phyloP scores from a whole-genome alignment of 2,797 vertebrate genomes.

The Takifugu ocellatus region DNA sequence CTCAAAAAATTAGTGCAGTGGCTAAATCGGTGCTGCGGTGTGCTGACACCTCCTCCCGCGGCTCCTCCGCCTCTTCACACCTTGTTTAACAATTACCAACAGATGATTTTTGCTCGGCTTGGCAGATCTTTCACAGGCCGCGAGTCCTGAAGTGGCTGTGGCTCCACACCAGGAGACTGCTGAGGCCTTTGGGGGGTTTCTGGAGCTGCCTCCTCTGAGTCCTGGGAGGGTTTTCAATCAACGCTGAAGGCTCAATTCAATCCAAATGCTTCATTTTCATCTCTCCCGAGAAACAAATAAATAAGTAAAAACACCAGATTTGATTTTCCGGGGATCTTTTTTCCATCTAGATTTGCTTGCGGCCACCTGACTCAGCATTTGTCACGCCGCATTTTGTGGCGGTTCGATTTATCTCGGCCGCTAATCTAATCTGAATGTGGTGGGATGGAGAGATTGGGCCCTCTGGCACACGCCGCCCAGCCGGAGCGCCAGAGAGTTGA shows the following conservation, averaged over 20 bases:
- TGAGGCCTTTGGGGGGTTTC: no score
- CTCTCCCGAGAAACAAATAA: constrained; percentile 18
- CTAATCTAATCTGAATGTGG: constrained; percentile 63
- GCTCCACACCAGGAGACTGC: no score
- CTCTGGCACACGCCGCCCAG: constrained; percentile 29
- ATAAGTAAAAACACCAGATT: constrained; percentile 39
- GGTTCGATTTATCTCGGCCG: constrained; percentile 41
- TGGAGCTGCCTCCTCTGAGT: no score
- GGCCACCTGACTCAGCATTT: constrained; percentile 54
- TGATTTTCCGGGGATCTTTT: constrained; percentile 37
- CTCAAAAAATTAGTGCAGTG: background rate
- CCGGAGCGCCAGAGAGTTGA: constrained; percentile 50
- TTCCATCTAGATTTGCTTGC: constrained; percentile 48
- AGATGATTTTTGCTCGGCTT: constrained; percentile 18
- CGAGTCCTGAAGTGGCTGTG: no score
- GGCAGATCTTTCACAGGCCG: background rate
- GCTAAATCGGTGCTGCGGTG: background rate
- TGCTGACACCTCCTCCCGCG: no score
- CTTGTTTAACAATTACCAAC: constrained; percentile 10
- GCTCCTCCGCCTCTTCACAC: background rate
- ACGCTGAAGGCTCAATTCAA: constrained; percentile 22
- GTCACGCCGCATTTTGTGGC: constrained; percentile 49
- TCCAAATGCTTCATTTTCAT: constrained; percentile 16
- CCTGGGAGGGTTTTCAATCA: no score
- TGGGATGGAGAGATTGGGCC: constrained; percentile 30